Conservation (phyloP, 1,140 invertebrate species). For the Vanessa atalanta region DNA sequence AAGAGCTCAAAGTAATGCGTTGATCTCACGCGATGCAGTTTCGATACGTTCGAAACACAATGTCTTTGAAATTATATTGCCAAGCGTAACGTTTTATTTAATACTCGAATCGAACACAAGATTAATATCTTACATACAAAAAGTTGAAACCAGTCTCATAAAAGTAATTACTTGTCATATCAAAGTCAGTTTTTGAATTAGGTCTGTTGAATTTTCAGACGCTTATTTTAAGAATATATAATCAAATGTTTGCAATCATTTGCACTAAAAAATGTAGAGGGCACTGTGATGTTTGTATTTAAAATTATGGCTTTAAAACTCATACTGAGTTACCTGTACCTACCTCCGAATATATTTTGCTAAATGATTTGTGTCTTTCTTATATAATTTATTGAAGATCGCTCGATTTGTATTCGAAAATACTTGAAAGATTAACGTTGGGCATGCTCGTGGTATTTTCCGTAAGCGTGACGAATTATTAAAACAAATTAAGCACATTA, state of each 20-base stretch:
- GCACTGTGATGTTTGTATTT: too few relatives aligned
- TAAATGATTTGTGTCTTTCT: too few relatives aligned
- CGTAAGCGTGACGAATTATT: too few relatives aligned
- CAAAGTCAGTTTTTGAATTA: conserved; percentile 38
- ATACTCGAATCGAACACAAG: conserved; percentile 11
- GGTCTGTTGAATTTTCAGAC: conserved; percentile 30
- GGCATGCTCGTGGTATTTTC: too few relatives aligned
- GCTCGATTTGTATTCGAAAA: too few relatives aligned
- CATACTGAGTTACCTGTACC: too few relatives aligned
- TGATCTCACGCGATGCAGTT: conserved; percentile 39
- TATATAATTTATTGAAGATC: too few relatives aligned
- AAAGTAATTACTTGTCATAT: conserved; percentile 46
- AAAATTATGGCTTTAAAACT: too few relatives aligned
- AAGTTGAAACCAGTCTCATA: conserved; percentile 35
- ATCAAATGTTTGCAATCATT: background rate
- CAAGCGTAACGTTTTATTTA: conserved; percentile 45
- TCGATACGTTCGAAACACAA: conserved; percentile 30
- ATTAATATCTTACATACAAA: conserved; percentile 38
- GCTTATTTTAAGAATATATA: conserved; percentile 14
- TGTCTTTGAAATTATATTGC: conserved; percentile 45
- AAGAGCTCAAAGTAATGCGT: conserved; percentile 39
- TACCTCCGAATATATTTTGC: too few relatives aligned
- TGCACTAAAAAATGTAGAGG: background rate
- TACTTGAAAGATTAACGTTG: too few relatives aligned
- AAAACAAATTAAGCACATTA: too few relatives aligned